Evolutionary conservation across 2,888 invertebrate genomes (phyloP), one percentile per base, ranked within the genome.

Genomic region (Tachystola acroxantha): DNA sequence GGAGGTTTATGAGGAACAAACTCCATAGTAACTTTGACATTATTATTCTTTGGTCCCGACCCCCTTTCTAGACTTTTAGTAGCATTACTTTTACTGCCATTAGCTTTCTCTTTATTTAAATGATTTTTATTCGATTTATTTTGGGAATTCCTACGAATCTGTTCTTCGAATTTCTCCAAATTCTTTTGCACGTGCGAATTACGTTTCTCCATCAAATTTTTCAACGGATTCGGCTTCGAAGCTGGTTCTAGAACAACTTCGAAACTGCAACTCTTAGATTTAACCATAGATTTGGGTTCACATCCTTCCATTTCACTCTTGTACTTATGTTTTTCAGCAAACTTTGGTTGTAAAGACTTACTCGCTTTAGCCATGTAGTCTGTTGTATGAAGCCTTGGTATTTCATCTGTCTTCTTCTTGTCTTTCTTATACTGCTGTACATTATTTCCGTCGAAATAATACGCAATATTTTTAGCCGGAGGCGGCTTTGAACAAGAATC

Each of bases 1-100:
- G 93, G 93, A 0, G 93, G 93, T 54, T 93, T 93, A 50, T 93
- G 93, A 0, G 91, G 90, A 0, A 93, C 91, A 55, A 88, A 89
- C 33, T 88, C 88, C 84, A 88, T 86, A 1, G 82, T 82, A 12
- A 81, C 74, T 64, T 88, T 86, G 5, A 60, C 68, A 37, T 84
- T 85, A 41, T 74, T 75, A 45, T 79, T 85, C 37, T 85, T 87
- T 38, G 73, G 77, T 0, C 73, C 73, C 0, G 85, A 75, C 28
- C 78, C 84, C 52, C 88, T 67, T 64, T 88, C 88, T 6, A 88
- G 65, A 40, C 88, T 88, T 34, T 88, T 88, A 4, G 84, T 84
- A 6, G 69, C 61, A 41, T 81, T 80, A 41, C 76, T 79, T 53
- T 82, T 89, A 10, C 64, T 57, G 31, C 68, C 67, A 40, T 74